phyloP scores from a whole-genome alignment of 2,113 vertebrate species.

The Megaptera novaeangliae region DNA sequence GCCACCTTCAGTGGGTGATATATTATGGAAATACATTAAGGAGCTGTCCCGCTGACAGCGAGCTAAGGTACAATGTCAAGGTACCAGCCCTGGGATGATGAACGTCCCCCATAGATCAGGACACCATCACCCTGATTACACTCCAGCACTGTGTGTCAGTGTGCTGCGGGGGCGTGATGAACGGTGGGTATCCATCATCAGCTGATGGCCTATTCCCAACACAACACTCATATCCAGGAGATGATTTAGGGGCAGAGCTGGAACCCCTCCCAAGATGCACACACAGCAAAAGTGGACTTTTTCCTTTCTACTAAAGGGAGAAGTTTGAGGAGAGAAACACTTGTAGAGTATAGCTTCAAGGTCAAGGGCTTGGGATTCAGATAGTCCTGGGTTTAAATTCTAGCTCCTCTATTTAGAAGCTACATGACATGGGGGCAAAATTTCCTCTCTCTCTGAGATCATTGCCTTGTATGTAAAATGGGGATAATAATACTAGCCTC shows the following conservation, averaged over 20 bases:
- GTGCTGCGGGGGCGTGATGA: neutral
- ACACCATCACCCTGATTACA: slow-evolving; percentile 61
- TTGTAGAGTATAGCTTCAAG: neutral
- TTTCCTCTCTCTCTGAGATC: neutral
- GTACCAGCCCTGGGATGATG: slow-evolving; percentile 64
- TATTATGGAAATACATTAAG: slow-evolving; percentile 66
- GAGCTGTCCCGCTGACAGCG: slow-evolving; percentile 47
- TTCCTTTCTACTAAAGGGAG: neutral
- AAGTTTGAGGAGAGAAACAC: neutral
- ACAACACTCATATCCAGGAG: neutral
- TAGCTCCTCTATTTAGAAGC: neutral
- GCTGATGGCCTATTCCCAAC: slow-evolving; percentile 21
- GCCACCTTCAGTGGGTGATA: slow-evolving; percentile 29
- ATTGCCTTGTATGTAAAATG: neutral
- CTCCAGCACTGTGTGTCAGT: neutral
- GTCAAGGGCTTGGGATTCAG: neutral
- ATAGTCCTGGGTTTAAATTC: neutral
- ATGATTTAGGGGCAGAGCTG: slow-evolving; percentile 45
- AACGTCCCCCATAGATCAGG: slow-evolving; percentile 62
- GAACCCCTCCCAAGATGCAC: slow-evolving; percentile 36
- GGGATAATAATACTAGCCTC: neutral
- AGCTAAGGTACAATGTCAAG: slow-evolving; percentile 70
- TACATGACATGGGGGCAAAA: neutral
- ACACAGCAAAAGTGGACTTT: slow-evolving; percentile 49
- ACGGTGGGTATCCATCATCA: slow-evolving; percentile 30